Conservation (phyloP, 1,140 invertebrate genomes). For the Caenorhabditis elegans region WBcel235 BX284605.5:14974501-14975000, state of each 20-base stretch:
- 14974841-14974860: neutral
- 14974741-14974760: slow-evolving; percentile 12
- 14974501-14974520: slow-evolving; percentile 2
- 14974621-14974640: neutral
- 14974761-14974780: neutral
- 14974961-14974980: no score
- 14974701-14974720: neutral
- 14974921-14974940: neutral
- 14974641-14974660: neutral
- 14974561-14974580: neutral
- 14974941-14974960: no score
- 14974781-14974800: neutral
- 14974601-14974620: slow-evolving; percentile 16
- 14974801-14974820: neutral
- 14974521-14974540: neutral
- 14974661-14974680: neutral
- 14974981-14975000: neutral
- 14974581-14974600: neutral
- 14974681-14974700: neutral
- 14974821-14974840: neutral
- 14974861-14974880: neutral
- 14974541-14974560: neutral
- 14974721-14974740: neutral
- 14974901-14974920: neutral
- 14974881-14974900: neutral